A percentile compares a stretch with the other conserved stretches of the same genome.
These are phyloP conservation scores for Rhamphomyia laevipes DNA, from an alignment of 2,888 invertebrate species.

Conservation along the genomic window DNA sequence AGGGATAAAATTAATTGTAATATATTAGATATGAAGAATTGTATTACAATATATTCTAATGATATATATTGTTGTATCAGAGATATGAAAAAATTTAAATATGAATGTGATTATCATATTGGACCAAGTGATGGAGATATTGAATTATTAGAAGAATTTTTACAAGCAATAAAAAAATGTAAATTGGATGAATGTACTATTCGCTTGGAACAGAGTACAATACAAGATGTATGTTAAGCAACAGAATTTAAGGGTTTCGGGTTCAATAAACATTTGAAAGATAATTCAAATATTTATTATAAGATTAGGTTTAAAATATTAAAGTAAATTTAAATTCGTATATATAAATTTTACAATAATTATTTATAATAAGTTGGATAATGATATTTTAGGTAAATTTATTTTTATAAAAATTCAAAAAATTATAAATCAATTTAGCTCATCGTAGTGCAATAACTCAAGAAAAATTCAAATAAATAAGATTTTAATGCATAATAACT, in stretches of 20 bases:
- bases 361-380: no score
- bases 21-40: conserved; percentile 47
- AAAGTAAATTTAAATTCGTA: no score
- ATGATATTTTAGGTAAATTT: no score
- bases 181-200: conserved; percentile 11
- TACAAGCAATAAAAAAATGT: conserved; percentile 49
- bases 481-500: conserved; percentile 54
- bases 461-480: conserved; percentile 44
- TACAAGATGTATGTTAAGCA: no score
- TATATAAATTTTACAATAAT: no score
- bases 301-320: no score
- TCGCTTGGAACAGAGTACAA: no score
- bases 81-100: conserved; percentile 43
- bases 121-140: conserved; percentile 70
- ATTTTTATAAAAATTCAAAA: no score
- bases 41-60: conserved; percentile 61
- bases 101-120: conserved; percentile 55
- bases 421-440: no score
- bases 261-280: no score
- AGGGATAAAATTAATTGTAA: conserved; percentile 45
- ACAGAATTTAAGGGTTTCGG: no score
- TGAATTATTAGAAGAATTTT: conserved; percentile 53
- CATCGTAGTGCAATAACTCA: conserved; percentile 54
- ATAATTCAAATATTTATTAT: no score
- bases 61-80: conserved; percentile 61